These are phyloP conservation scores for Mustela lutreola DNA, from an alignment of 2,113 vertebrate species.

Conservation along the genomic window DNA sequence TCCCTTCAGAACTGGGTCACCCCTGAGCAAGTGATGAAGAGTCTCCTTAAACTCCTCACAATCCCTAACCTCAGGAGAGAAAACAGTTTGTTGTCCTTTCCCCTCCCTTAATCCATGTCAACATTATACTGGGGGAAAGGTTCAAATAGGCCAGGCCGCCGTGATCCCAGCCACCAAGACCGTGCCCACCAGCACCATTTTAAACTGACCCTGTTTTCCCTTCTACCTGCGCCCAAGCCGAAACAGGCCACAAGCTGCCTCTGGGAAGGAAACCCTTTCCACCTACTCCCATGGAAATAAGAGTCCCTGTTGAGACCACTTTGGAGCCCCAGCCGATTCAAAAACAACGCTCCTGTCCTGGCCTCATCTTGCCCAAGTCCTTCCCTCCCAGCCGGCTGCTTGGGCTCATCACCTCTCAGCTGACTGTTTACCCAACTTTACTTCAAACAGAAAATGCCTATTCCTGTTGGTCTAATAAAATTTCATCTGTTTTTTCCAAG, in stretches of 20 bases:
- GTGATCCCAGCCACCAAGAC: not conserved
- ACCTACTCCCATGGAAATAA: conserved; percentile 13
- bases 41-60: not conserved
- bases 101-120: not conserved
- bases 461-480: conserved; percentile 54
- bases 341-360: not conserved
- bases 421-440: conserved; percentile 38
- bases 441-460: conserved; percentile 46
- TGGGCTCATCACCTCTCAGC: conserved; percentile 39
- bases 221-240: not conserved
- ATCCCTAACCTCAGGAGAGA: not conserved
- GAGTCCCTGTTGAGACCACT: not conserved
- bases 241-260: not conserved
- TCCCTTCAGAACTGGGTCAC: conserved; percentile 8
- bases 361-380: not conserved
- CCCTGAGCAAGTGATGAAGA: not conserved
- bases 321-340: not conserved
- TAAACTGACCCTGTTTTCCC: not conserved
- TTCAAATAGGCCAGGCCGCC: not conserved
- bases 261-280: not conserved
- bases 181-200: not conserved
- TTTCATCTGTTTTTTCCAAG: conserved; percentile 51
- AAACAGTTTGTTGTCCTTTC: not conserved
- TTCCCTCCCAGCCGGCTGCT: conserved; percentile 5
- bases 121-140: not conserved